A percentile compares a stretch with the other conserved stretches of the same genome.
Conservation (phyloP, 1,140 invertebrate genomes). For the Spodoptera frugiperda region DNA sequence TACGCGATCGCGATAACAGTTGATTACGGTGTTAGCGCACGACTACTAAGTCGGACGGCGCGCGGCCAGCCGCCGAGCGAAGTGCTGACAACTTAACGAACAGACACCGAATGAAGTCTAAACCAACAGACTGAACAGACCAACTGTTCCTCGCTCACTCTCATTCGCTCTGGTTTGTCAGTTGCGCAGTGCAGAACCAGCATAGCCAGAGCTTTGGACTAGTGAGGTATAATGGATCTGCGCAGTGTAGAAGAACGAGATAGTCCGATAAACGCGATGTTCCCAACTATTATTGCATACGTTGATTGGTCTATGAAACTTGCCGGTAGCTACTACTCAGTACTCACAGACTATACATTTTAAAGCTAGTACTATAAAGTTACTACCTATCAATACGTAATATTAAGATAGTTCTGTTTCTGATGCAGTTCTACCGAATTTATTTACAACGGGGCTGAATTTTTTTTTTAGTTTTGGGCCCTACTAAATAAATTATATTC, state of each 20-base stretch:
- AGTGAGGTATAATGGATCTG: neutral
- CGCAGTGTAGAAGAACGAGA: slow-evolving; percentile 21
- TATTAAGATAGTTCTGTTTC: too few relatives aligned
- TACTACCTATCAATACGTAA: neutral
- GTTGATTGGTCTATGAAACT: neutral
- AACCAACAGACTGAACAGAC: neutral
- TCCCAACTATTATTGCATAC: slow-evolving; percentile 1
- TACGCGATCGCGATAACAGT: slow-evolving; percentile 59
- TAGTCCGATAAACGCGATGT: slow-evolving; percentile 2
- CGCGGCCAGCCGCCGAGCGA: slow-evolving; percentile 46
- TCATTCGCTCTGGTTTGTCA: slow-evolving; percentile 31
- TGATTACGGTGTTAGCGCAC: slow-evolving; percentile 56
- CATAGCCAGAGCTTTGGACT: slow-evolving; percentile 15
- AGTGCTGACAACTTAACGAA: slow-evolving; percentile 39
- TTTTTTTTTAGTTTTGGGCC: too few relatives aligned
- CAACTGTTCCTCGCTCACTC: slow-evolving; percentile 16
- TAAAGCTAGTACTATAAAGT: too few relatives aligned
- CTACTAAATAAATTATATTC: too few relatives aligned
- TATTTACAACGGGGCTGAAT: too few relatives aligned
- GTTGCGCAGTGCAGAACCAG: neutral
- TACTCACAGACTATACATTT: neutral
- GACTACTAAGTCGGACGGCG: slow-evolving; percentile 55
- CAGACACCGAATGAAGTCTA: slow-evolving; percentile 22
- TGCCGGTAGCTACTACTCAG: neutral
- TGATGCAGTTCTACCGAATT: too few relatives aligned